Evolutionary conservation across 53 echinoderm and acorn worm species (phyloP).

Genomic region (Echinarachnius parma): DNA sequence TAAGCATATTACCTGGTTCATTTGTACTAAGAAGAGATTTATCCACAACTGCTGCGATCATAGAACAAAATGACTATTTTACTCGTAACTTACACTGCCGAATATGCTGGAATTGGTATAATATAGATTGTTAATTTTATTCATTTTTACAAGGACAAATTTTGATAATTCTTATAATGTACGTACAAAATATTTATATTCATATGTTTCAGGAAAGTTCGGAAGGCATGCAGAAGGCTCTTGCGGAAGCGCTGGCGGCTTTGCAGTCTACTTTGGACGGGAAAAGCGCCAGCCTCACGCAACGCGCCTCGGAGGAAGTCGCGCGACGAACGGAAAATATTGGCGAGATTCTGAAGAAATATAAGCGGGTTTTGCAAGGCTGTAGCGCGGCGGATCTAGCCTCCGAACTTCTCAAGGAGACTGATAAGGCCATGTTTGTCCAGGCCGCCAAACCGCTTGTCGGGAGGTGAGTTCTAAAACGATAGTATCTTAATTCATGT

Average conservation of each 20-base stretch:
- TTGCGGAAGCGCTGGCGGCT: conserved; percentile 49
- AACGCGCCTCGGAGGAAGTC: conserved; percentile 61
- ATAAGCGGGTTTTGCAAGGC: conserved; percentile 38
- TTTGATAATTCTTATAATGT: too few species aligned
- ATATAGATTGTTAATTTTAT: too few species aligned
- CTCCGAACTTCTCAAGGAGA: conserved; percentile 53
- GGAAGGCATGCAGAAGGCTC: conserved; percentile 50
- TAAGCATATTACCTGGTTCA: too few species aligned
- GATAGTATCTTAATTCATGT: too few species aligned
- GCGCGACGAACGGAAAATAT: conserved; percentile 41
- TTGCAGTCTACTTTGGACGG: conserved; percentile 51
- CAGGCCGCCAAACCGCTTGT: conserved; percentile 62
- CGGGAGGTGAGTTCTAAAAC: conserved; percentile 48
- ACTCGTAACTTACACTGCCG: too few species aligned
- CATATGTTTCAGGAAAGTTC: conserved; percentile 65
- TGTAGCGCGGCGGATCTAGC: conserved; percentile 62
- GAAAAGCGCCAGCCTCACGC: conserved; percentile 36
- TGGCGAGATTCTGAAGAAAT: conserved; percentile 43
- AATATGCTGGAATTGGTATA: too few species aligned
- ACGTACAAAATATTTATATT: too few species aligned
- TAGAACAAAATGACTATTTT: too few species aligned
- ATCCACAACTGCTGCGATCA: too few species aligned
- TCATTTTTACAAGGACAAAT: too few species aligned
- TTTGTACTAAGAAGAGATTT: too few species aligned
- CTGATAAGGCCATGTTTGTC: conserved; percentile 58